Evolutionary conservation across 23 tunicate species (phyloP), one percentile per base, ranked within the genome.

Genomic region (Corella eumyota): DNA sequence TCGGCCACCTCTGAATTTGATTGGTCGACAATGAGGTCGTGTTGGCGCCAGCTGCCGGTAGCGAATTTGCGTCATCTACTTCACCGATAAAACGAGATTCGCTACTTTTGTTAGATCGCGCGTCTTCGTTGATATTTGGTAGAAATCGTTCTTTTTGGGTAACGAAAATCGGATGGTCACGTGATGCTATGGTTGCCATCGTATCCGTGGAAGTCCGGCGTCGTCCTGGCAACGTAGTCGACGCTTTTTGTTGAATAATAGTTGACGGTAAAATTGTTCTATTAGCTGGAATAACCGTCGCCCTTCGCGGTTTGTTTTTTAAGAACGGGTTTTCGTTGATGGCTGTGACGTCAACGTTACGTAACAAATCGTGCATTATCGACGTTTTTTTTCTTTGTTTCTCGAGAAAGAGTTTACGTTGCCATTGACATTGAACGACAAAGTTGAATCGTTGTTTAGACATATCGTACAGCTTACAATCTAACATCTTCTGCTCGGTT

Each of bases 401-500:
- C 46, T 82, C 82, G 34, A 82, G 59, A 58, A 82, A 82, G 20
- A 82, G 52, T 55, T 82, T 82, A 13, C 79, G 73, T 34, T 82
- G 81, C 92, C 92, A 82, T 45, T 82, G 79, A 34, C 75, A 66
- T 32, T 82, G 92, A n/a, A 82, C 45, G 33, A 82, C 58, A 73
- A 82, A 82, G 67, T 82, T 74, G 67, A 75, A 74, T 25, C 92
- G 55, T 38, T 82, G 92, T 34, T 68, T 74, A 2, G 92, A 82
- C 92, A 82, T 82, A 21, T 82, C 92, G 66, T 66, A 82, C 53
- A 82, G 47, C 38, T 82, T 67, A 6, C 81, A 53, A 30, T 82
- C 92, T 32, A 82, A 51, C 92, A 82, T 82, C 46, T 82, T 82
- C 38, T 82, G 92, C 36, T 82, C 92, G 7, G 92, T 82, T 58